Conservation (phyloP, 2,888 invertebrate species). For the Hermodice carunculata region DNA sequence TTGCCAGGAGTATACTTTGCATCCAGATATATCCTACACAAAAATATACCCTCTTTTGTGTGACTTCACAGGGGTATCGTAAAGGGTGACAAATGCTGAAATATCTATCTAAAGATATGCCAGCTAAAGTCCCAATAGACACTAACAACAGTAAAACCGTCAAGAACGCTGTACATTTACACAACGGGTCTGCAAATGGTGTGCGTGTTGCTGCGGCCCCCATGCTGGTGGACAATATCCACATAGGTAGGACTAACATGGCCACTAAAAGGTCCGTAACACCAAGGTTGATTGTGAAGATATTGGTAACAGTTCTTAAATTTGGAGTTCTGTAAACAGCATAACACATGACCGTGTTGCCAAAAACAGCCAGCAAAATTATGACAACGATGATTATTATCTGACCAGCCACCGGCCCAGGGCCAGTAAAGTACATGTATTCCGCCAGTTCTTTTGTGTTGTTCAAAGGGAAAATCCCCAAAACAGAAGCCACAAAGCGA, state of each 20-base stretch:
- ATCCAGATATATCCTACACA: slow-evolving; percentile 45
- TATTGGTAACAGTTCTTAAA: slow-evolving; percentile 34
- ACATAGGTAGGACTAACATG: slow-evolving; percentile 38
- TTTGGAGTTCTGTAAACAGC: slow-evolving; percentile 36
- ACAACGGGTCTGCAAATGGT: slow-evolving; percentile 34
- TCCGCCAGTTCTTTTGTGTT: too few relatives aligned
- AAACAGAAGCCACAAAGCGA: too few relatives aligned
- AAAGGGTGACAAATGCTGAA: slow-evolving; percentile 54
- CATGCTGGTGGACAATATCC: slow-evolving; percentile 30
- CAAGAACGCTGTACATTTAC: slow-evolving; percentile 38
- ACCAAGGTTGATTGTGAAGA: slow-evolving; percentile 43
- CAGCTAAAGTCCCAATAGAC: slow-evolving; percentile 52
- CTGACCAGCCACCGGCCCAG: too few relatives aligned
- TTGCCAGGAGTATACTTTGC: slow-evolving; percentile 44
- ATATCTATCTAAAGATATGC: slow-evolving; percentile 52
- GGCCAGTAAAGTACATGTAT: too few relatives aligned
- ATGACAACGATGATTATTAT: too few relatives aligned
- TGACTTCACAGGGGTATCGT: slow-evolving; percentile 48
- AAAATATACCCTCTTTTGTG: slow-evolving; percentile 32
- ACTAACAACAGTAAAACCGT: slow-evolving; percentile 43
- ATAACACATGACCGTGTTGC: slow-evolving; percentile 37
- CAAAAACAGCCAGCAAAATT: slow-evolving; percentile 36
- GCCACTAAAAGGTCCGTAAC: slow-evolving; percentile 41
- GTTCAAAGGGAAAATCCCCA: too few relatives aligned
- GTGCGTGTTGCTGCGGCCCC: slow-evolving; percentile 20